These are phyloP conservation scores for Sminthurinus signatus DNA, from an alignment of 1,140 invertebrate species.

Conservation along the genomic window DNA sequence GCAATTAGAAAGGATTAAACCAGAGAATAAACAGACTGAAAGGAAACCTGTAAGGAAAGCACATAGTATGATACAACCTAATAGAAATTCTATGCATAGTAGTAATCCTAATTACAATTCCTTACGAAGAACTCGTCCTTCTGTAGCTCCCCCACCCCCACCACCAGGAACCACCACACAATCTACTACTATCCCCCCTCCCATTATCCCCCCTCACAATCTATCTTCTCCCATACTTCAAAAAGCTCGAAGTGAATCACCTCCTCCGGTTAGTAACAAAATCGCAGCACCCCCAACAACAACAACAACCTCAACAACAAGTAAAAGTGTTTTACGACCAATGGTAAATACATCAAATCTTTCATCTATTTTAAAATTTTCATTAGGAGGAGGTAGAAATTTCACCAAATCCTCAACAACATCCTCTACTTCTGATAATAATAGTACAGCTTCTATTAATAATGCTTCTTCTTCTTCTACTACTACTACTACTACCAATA, in stretches of 20 bases:
- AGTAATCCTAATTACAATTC: slow-evolving; percentile 36
- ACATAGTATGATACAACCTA: slow-evolving; percentile 40
- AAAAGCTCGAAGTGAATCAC: slow-evolving; percentile 18
- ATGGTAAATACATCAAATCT: background rate
- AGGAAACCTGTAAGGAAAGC: slow-evolving; percentile 24
- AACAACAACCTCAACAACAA: no score
- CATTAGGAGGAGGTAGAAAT: slow-evolving; percentile 20
- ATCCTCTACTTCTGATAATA: background rate
- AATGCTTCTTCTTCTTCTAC: background rate
- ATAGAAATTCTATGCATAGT: slow-evolving; percentile 26
- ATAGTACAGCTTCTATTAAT: background rate
- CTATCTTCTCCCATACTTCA: slow-evolving; percentile 35
- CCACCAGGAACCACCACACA: slow-evolving; percentile 46
- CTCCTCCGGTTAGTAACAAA: background rate
- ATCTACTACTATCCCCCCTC: slow-evolving; percentile 40
- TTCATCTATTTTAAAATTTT: slow-evolving; percentile 29
- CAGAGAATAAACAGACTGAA: background rate
- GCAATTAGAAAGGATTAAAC: background rate
- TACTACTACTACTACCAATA: background rate
- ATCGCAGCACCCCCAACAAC: no score
- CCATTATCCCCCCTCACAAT: no score
- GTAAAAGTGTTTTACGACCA: slow-evolving; percentile 7
- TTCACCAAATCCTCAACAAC: no score
- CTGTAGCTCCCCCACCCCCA: slow-evolving; percentile 41
- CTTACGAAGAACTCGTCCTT: slow-evolving; percentile 25